phyloP scores from a whole-genome alignment of 2,797 vertebrate species.

The Crenichthys baileyi region DNA sequence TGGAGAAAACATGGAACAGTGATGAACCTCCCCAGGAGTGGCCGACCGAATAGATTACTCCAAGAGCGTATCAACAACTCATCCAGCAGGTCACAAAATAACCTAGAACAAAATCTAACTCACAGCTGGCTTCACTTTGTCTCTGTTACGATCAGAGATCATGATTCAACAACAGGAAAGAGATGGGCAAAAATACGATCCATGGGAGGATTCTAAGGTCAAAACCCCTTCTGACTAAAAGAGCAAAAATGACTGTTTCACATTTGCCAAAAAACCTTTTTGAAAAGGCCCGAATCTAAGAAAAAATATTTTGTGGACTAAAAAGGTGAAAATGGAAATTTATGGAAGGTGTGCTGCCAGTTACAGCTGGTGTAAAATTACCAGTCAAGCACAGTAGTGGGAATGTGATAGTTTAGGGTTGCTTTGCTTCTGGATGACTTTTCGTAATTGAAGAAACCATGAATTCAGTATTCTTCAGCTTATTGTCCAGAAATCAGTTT shows the following conservation, averaged over 20 bases:
- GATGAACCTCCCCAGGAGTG: background rate
- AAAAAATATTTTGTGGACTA: background rate
- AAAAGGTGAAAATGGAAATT: background rate
- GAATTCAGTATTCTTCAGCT: background rate
- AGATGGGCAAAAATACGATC: background rate
- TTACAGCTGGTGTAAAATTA: background rate
- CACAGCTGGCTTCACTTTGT: too few species aligned
- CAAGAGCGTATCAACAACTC: too few species aligned
- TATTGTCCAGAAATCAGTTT: background rate
- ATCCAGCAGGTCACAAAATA: too few species aligned
- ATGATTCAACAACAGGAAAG: background rate
- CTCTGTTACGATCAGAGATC: background rate
- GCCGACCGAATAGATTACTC: too few species aligned
- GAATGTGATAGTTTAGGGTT: background rate
- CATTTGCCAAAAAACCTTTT: background rate
- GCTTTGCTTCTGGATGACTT: background rate
- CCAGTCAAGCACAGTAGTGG: background rate
- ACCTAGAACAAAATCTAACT: too few species aligned
- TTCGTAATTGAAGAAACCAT: background rate
- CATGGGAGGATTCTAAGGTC: background rate
- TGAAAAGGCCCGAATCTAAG: background rate
- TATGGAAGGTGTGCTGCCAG: background rate
- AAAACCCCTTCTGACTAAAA: background rate
- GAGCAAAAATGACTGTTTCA: background rate
- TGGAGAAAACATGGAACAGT: background rate